Conservation (phyloP, 1,140 invertebrate species). For the Pseudomyrmex concolor region DNA sequence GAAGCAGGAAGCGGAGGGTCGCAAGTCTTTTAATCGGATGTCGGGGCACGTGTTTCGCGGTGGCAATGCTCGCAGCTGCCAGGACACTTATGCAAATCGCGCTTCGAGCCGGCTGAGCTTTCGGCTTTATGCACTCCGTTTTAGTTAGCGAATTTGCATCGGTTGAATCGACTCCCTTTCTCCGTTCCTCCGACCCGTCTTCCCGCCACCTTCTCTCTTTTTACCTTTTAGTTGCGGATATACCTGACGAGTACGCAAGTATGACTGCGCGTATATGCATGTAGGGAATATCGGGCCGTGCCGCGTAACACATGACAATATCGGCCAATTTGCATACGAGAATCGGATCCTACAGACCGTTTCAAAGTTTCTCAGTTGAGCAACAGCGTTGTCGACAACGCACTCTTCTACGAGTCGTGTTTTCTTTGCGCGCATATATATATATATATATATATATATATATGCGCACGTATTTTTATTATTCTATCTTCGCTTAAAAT, state of each 20-base stretch:
- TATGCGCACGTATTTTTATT: too few species aligned
- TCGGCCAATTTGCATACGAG: slow-evolving; percentile 81
- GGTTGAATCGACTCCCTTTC: slow-evolving; percentile 76
- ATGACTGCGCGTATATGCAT: slow-evolving; percentile 48
- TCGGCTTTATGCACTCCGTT: slow-evolving; percentile 80
- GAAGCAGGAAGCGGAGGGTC: slow-evolving; percentile 72
- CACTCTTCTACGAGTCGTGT: slow-evolving; percentile 27
- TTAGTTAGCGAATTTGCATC: slow-evolving; percentile 81
- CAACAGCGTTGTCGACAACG: slow-evolving; percentile 14
- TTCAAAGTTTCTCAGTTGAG: slow-evolving; percentile 58
- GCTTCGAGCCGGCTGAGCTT: slow-evolving; percentile 80
- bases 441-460: too few species aligned
- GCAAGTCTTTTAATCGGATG: slow-evolving; percentile 80
- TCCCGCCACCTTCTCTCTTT: slow-evolving; percentile 62
- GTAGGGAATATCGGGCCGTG: slow-evolving; percentile 56
- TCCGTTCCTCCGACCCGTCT: slow-evolving; percentile 61
- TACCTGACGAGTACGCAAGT: slow-evolving; percentile 68
- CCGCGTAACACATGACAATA: slow-evolving; percentile 79
- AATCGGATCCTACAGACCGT: slow-evolving; percentile 69
- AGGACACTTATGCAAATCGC: slow-evolving; percentile 83
- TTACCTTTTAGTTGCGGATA: slow-evolving; percentile 69
- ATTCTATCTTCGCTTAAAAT: too few species aligned
- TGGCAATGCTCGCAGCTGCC: slow-evolving; percentile 79
- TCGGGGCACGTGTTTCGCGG: slow-evolving; percentile 80
- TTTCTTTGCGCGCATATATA: neutral